Evolutionary conservation across 2,888 invertebrate species (phyloP).

Genomic region (Theretra japonica): DNA sequence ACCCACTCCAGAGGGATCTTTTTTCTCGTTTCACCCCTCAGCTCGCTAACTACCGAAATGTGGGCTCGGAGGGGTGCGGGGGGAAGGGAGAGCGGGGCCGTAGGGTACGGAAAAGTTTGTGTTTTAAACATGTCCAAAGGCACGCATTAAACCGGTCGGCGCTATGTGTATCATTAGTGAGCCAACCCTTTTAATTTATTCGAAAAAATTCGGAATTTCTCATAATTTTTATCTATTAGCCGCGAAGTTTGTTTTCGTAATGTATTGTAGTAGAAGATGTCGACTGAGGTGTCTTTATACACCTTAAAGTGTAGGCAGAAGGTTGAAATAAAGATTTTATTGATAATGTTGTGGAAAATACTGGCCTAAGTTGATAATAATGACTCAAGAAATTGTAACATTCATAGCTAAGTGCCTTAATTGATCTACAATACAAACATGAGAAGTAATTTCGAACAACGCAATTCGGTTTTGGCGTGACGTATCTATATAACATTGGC

Average conservation of each 20-base stretch:
- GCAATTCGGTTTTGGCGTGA: no score
- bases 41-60: conserved; percentile 81
- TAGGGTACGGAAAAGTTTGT: conserved; percentile 75
- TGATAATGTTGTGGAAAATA: no score
- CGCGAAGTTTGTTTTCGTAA: not conserved
- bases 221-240: conserved; percentile 20
- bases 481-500: no score
- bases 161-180: conserved; percentile 67
- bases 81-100: conserved; percentile 34
- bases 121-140: conserved; percentile 84
- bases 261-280: not conserved
- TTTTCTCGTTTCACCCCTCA: conserved; percentile 65
- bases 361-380: no score
- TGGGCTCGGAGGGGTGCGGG: conserved; percentile 60
- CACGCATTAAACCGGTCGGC: conserved; percentile 78
- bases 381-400: no score
- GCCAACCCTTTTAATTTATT: conserved; percentile 34
- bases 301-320: not conserved
- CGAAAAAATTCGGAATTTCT: conserved; percentile 22
- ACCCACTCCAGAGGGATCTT: conserved; percentile 70
- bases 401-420: no score
- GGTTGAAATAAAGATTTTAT: not conserved
- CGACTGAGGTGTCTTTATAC: not conserved
- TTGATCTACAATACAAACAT: no score
- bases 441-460: no score